phyloP scores from a whole-genome alignment of 2,113 vertebrate species.

The Spheniscus mendiculus region DNA sequence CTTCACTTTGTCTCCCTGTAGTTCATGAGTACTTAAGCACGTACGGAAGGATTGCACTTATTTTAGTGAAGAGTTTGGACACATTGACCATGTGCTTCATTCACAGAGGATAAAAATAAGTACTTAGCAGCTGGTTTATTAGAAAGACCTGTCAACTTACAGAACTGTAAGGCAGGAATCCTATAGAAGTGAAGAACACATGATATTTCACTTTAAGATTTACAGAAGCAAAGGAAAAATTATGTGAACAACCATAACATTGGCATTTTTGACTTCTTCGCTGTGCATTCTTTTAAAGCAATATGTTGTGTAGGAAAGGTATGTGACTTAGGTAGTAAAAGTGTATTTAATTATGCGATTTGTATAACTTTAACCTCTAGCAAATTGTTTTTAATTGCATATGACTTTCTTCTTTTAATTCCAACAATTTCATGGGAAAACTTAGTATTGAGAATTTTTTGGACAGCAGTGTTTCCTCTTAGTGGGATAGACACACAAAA shows the following conservation, averaged over 20 bases:
- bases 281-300: background rate
- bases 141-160: background rate
- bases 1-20: background rate
- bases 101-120: background rate
- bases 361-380: background rate
- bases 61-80: background rate
- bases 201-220: background rate
- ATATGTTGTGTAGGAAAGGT: background rate
- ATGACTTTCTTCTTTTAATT: slow-evolving; percentile 44
- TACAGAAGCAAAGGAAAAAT: background rate
- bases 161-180: background rate
- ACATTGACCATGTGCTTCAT: background rate
- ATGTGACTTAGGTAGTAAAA: background rate
- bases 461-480: slow-evolving; percentile 72
- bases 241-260: background rate
- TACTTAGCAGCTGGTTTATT: background rate
- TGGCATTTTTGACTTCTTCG: background rate
- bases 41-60: background rate
- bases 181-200: background rate
- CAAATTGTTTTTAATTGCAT: slow-evolving; percentile 31
- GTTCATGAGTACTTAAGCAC: background rate
- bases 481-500: slow-evolving; percentile 59
- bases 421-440: slow-evolving; percentile 72
- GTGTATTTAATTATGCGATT: background rate
- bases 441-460: slow-evolving; percentile 50